A percentile compares a stretch with the other conserved stretches of the same genome.
Evolutionary conservation across 35 echinoderm and acorn worm genomes (phyloP).

Genomic region (Anneissia japonica): DNA sequence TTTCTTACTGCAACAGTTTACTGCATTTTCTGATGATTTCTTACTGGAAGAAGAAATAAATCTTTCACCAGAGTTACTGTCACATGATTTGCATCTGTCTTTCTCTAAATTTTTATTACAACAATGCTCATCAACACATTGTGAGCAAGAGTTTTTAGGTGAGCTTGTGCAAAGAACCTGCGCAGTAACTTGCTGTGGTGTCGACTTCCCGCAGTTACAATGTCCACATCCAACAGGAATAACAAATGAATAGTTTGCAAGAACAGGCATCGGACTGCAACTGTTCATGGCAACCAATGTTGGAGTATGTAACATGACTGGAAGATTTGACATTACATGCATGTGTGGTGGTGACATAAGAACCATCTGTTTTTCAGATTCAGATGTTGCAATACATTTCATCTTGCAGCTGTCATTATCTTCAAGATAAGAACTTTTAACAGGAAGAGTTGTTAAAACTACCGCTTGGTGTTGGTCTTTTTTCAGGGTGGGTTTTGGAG

Average conservation of each 20-base stretch:
- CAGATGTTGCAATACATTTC: not conserved
- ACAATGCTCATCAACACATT: not conserved
- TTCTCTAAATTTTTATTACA: not conserved
- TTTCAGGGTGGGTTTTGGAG: conserved; percentile 82
- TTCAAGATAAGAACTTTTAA: conserved; percentile 33
- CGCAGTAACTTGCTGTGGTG: not conserved
- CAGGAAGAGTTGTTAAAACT: conserved; percentile 60
- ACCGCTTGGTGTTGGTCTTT: conserved; percentile 93
- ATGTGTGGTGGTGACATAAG: conserved; percentile 5
- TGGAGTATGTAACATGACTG: conserved; percentile 23
- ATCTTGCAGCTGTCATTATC: not conserved
- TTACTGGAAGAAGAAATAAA: no score
- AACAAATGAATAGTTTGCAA: conserved; percentile 12
- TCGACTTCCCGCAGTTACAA: not conserved
- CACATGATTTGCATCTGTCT: not conserved
- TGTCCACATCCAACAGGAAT: not conserved
- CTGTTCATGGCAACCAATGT: not conserved
- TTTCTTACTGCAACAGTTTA: not conserved
- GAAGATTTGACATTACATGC: conserved; percentile 30
- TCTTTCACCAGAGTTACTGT: not conserved
- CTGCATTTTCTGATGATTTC: not conserved
- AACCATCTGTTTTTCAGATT: not conserved
- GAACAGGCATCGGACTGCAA: conserved; percentile 5
- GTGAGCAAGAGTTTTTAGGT: not conserved
- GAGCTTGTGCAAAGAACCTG: not conserved